Percentiles rank a stretch among this genome's conserved stretches.
Conservation (phyloP, 2,797 vertebrate genomes). For the Paguma larvata region DNA sequence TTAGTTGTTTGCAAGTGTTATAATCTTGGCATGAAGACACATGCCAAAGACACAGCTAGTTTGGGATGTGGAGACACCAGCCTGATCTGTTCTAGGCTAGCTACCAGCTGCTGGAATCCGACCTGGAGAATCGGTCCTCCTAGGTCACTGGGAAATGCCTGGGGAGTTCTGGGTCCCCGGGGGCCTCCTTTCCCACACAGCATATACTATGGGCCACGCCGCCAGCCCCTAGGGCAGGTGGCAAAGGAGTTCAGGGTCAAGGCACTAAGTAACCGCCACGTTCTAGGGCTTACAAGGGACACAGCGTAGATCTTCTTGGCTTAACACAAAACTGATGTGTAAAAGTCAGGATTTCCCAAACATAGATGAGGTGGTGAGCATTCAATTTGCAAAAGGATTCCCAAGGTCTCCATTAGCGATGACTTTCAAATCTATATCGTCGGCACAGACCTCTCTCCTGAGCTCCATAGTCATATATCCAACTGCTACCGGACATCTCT, state of each 20-base stretch:
- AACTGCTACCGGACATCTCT: slow-evolving; percentile 45
- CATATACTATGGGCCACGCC: rapidly evolving
- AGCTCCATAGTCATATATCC: slow-evolving; percentile 7
- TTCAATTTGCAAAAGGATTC: slow-evolving; percentile 69
- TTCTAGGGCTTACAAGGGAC: not conserved
- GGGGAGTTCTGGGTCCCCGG: not conserved
- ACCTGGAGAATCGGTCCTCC: not conserved
- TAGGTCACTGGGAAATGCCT: not conserved
- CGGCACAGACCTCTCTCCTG: slow-evolving; percentile 17
- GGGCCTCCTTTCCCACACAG: not conserved
- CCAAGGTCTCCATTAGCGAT: slow-evolving; percentile 38
- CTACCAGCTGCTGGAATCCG: not conserved
- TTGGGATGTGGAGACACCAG: not conserved
- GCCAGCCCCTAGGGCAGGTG: not conserved
- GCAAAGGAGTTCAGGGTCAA: not conserved
- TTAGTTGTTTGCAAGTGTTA: not conserved
- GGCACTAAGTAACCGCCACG: not conserved
- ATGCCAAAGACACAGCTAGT: not conserved
- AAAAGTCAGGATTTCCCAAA: slow-evolving; percentile 61
- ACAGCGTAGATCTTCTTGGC: not conserved
- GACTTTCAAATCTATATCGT: slow-evolving; percentile 19
- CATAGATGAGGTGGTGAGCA: slow-evolving; percentile 47
- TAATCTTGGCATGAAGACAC: not conserved
- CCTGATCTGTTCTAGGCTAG: not conserved
- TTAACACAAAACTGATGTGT: slow-evolving; percentile 32